Base-by-base conservation (phyloP, 1,140 invertebrate species). In the Bicyclus anynana region DNA sequence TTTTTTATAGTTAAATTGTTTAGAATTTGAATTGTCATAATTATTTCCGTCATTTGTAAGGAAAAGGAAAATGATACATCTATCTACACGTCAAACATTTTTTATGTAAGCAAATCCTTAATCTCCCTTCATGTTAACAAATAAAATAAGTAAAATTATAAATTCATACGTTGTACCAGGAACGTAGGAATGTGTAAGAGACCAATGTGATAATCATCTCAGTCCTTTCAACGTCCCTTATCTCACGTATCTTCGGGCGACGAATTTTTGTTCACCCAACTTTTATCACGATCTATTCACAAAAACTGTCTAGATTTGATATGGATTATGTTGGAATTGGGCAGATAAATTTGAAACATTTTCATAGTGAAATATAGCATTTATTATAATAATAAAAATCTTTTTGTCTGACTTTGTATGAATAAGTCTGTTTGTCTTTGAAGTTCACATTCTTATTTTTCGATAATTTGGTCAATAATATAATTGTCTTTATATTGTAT, bases 81-180 rank as follows among this genome's bases (percentile, higher is more conserved):
- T n/a, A n/a, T n/a, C n/a, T n/a, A n/a, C n/a, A n/a, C n/a, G n/a
- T n/a, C n/a, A n/a, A n/a, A n/a, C n/a, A n/a, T n/a, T n/a, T n/a
- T n/a, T n/a, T n/a, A n/a, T n/a, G n/a, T n/a, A n/a, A n/a, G n/a
- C n/a, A n/a, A n/a, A n/a, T n/a, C 7, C 23, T 23, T 23, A 4
- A 2, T 23, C 7, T 7, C 27, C 27, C 10, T 10, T 29, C 5
- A 7, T 7, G 2, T 6, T 4, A 9, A 29, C 10, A 29, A 29
- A 29, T 7, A 29, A 10, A 10, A 12, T 12, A 7, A 33, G 3
- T 33, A 12, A 33, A 49, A 79, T 80, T 77, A 82, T 71, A 70
- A 67, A 84, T 81, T 81, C 78, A 81, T 74, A 78, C 72, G 69
- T 74, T 77, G 81, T 81, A 81, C 73, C 72, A 84, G 80, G 78